Percentiles rank a stretch among this genome's conserved stretches.
Conservation (phyloP, 2,888 invertebrate genomes). For the Mellilla xanthometata region DNA sequence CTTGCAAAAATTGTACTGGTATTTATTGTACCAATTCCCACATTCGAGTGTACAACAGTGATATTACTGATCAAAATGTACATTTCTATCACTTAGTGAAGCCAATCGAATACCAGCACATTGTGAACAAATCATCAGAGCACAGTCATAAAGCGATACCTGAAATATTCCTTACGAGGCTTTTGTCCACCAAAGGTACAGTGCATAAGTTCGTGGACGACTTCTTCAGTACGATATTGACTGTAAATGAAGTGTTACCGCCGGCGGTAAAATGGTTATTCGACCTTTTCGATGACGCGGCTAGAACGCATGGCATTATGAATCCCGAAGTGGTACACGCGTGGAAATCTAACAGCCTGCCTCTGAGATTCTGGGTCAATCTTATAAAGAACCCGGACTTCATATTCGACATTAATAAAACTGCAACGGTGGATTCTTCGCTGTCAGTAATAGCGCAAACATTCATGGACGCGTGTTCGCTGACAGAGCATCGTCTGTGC, state of each 20-base stretch:
- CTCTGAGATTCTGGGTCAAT: slow-evolving; percentile 97
- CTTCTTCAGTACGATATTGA: slow-evolving; percentile 96
- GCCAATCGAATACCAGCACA: slow-evolving; percentile 93
- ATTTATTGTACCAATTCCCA: slow-evolving; percentile 89
- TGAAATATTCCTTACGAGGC: slow-evolving; percentile 95
- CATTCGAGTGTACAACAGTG: slow-evolving; percentile 92
- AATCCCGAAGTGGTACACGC: slow-evolving; percentile 96
- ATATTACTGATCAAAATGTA: slow-evolving; percentile 87
- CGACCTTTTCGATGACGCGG: slow-evolving; percentile 96
- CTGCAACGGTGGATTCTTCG: slow-evolving; percentile 96
- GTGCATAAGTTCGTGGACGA: slow-evolving; percentile 99
- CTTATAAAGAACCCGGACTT: slow-evolving; percentile 98
- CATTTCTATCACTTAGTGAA: slow-evolving; percentile 94
- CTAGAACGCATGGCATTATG: slow-evolving; percentile 91
- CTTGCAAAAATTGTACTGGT: slow-evolving; percentile 91
- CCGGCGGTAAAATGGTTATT: slow-evolving; percentile 98
- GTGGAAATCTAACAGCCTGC: slow-evolving; percentile 97
- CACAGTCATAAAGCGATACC: slow-evolving; percentile 96
- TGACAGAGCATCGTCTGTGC: slow-evolving; percentile 94
- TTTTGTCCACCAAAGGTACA: slow-evolving; percentile 97
- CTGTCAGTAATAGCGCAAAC: slow-evolving; percentile 98
- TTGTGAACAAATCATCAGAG: slow-evolving; percentile 86
- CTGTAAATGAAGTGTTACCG: slow-evolving; percentile 94
- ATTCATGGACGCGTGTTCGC: slow-evolving; percentile 97
- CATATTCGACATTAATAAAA: slow-evolving; percentile 97